Conservation (phyloP, 1,140 invertebrate genomes). For the Drosophila littoralis region DNA sequence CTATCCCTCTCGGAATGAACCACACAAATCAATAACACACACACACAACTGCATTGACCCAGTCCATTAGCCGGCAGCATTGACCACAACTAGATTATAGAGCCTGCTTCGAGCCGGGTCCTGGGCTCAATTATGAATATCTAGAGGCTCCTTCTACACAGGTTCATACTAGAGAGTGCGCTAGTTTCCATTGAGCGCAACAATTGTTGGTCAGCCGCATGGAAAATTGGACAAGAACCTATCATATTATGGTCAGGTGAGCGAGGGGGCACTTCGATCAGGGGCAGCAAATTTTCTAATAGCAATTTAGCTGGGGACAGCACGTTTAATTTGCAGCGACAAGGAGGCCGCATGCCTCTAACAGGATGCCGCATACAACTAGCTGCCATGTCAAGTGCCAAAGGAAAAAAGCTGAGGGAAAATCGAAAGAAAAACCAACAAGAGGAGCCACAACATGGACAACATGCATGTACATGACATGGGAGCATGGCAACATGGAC, state of each 20-base stretch:
- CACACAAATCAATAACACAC: slow-evolving; percentile 61
- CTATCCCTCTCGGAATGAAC: background rate
- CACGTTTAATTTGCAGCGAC: slow-evolving; percentile 58
- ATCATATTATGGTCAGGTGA: background rate
- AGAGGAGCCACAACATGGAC: slow-evolving; percentile 11
- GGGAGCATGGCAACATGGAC: slow-evolving; percentile 40
- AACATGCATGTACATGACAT: slow-evolving; percentile 28
- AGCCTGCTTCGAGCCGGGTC: background rate
- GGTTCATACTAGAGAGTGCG: background rate
- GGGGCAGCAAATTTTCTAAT: background rate
- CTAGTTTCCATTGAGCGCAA: slow-evolving; percentile 37
- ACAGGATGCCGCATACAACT: slow-evolving; percentile 32
- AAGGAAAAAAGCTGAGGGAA: slow-evolving; percentile 5
- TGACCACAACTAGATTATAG: slow-evolving; percentile 19
- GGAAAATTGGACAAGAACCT: slow-evolving; percentile 57
- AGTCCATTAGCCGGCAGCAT: slow-evolving; percentile 36
- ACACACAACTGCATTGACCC: slow-evolving; percentile 52
- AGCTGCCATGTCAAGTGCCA: slow-evolving; percentile 48
- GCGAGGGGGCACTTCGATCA: background rate
- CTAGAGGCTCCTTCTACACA: background rate
- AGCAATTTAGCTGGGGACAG: slow-evolving; percentile 26
- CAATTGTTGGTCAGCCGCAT: slow-evolving; percentile 65
- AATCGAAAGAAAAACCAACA: slow-evolving; percentile 17
- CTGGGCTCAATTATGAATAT: slow-evolving; percentile 41
- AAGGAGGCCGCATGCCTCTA: slow-evolving; percentile 17